Percentiles rank a stretch among this genome's conserved stretches.
Evolutionary conservation across 2,888 invertebrate genomes (phyloP).

Genomic region (Xestoiulus laeticollis): DNA sequence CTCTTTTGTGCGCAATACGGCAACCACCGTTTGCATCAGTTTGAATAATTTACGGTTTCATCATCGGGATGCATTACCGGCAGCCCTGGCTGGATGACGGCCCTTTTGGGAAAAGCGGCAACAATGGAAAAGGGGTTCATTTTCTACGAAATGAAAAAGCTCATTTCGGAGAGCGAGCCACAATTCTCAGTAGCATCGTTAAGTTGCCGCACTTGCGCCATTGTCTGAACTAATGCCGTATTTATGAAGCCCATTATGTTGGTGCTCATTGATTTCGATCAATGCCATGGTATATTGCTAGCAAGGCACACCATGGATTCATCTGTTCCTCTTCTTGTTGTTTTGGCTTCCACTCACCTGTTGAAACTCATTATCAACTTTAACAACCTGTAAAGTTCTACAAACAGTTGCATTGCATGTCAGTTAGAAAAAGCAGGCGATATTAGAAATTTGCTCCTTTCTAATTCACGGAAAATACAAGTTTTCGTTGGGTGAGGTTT

Average conservation of each 20-base stretch:
- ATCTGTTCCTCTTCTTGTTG: not conserved
- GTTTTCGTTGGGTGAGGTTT: too few species aligned
- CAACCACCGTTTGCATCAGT: not conserved
- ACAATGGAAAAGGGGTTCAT: not conserved
- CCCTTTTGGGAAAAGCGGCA: conserved; percentile 36
- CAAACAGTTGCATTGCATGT: not conserved
- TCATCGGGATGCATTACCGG: not conserved
- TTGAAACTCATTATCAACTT: not conserved
- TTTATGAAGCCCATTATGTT: conserved; percentile 49
- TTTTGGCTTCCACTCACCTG: not conserved
- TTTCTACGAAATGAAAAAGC: conserved; percentile 40
- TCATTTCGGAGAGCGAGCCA: conserved; percentile 44
- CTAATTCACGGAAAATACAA: too few species aligned
- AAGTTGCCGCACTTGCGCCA: conserved; percentile 46
- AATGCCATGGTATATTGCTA: not conserved
- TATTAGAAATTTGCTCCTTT: too few species aligned
- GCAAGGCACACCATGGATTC: not conserved
- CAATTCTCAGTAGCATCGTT: conserved; percentile 46
- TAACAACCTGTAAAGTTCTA: not conserved
- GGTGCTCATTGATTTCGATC: not conserved
- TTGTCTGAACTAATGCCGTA: conserved; percentile 55
- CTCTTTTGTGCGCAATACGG: not conserved
- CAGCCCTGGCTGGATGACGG: not conserved
- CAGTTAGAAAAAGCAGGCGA: not conserved
- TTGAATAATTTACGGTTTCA: conserved; percentile 46